phyloP scores from a whole-genome alignment of 1,140 invertebrate genomes.

The Dendroctonus ponderosae region DNA sequence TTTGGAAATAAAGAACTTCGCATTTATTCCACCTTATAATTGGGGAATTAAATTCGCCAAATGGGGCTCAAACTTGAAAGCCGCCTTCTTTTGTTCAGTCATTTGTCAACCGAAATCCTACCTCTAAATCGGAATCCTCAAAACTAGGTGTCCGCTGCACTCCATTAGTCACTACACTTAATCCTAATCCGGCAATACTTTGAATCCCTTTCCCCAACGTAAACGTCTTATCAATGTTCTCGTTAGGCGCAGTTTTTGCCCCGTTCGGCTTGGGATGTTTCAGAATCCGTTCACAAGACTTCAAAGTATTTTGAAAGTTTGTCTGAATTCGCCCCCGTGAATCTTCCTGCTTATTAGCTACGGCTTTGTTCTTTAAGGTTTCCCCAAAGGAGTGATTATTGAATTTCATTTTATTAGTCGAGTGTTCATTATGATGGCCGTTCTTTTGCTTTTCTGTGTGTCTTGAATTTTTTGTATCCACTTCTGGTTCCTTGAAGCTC shows the following conservation, averaged over 20 bases:
- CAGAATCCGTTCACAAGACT: constrained; percentile 15
- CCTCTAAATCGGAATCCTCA: constrained; percentile 47
- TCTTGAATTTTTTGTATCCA: constrained; percentile 49
- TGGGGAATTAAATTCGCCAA: too few relatives aligned
- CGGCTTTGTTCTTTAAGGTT: constrained; percentile 17
- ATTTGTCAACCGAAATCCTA: constrained; percentile 23
- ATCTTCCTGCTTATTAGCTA: background rate
- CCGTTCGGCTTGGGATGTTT: constrained; percentile 3
- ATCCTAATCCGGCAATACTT: constrained; percentile 25
- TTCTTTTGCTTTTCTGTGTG: constrained; percentile 3
- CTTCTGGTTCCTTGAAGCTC: constrained; percentile 81
- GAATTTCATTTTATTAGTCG: background rate
- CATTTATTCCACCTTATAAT: too few relatives aligned
- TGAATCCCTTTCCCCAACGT: constrained; percentile 28
- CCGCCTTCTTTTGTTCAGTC: too few relatives aligned
- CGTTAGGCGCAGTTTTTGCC: background rate
- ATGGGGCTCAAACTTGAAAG: too few relatives aligned
- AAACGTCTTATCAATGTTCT: constrained; percentile 11
- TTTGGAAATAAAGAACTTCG: too few relatives aligned
- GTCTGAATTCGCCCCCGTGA: background rate
- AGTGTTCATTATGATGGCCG: constrained; percentile 1
- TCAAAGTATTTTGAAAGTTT: constrained; percentile 13
- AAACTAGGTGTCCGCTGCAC: constrained; percentile 35
- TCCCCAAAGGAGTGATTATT: constrained; percentile 16
- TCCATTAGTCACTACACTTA: constrained; percentile 32